A percentile compares a stretch with the other conserved stretches of the same genome.
These are phyloP conservation scores for Larimichthys polyactis DNA, from an alignment of 2,113 vertebrate genomes.

Conservation along the genomic window DNA sequence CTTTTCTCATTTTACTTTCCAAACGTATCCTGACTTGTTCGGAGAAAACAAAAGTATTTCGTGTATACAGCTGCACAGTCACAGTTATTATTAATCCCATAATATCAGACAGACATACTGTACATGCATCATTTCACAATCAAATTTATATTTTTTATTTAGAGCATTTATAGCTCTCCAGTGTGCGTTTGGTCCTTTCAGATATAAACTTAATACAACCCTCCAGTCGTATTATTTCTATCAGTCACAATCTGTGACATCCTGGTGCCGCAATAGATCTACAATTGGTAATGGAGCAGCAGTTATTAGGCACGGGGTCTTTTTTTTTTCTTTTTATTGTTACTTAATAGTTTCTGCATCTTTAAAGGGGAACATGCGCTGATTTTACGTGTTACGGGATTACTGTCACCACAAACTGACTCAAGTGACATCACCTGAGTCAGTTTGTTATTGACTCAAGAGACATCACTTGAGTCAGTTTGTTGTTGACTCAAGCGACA, in stretches of 20 bases:
- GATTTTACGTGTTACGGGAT: too few relatives aligned
- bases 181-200: background rate
- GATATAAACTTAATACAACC: background rate
- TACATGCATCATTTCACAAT: background rate
- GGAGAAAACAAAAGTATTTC: background rate
- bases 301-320: background rate
- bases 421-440: background rate
- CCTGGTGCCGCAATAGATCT: background rate
- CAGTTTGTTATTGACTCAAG: too few relatives aligned
- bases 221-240: too few relatives aligned
- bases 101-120: background rate
- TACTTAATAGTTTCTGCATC: background rate
- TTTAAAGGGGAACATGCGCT: background rate
- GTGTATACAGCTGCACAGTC: background rate
- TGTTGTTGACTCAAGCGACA: background rate
- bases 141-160: constrained; percentile 9
- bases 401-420: too few relatives aligned
- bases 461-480: too few relatives aligned
- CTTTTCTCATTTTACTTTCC: background rate
- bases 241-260: background rate
- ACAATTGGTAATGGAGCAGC: background rate
- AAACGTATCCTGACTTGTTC: background rate
- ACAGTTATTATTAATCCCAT: constrained; percentile 1
- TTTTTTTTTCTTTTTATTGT: background rate
- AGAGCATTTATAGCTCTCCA: background rate